Conservation (phyloP, 2,113 vertebrate genomes). For the Rhombomys opimus region DNA sequence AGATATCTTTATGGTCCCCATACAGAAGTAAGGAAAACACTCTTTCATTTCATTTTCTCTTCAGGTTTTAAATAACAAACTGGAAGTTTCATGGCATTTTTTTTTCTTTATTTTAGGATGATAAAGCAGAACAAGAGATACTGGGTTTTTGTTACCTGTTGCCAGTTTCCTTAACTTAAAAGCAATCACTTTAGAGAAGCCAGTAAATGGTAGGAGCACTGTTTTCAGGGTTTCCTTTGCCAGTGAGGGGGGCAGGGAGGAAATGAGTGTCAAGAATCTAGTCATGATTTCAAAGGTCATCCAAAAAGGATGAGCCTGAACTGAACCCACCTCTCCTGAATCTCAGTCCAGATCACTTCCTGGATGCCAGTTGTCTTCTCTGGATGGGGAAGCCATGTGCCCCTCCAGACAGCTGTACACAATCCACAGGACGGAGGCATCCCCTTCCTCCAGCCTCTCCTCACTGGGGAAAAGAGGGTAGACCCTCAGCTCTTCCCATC, state of each 20-base stretch:
- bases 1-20: constrained; percentile 78
- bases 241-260: neutral
- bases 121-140: constrained; percentile 63
- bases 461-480: neutral
- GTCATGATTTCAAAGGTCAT: neutral
- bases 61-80: constrained; percentile 56
- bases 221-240: neutral
- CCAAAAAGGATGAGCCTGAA: neutral
- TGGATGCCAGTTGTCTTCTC: neutral
- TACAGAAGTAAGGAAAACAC: constrained; percentile 47
- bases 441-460: neutral
- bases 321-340: neutral
- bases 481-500: neutral
- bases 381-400: neutral
- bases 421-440: neutral
- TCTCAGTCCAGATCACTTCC: neutral
- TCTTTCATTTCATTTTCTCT: neutral
- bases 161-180: constrained; percentile 34
- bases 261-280: neutral
- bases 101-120: constrained; percentile 64
- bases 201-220: constrained; percentile 1
- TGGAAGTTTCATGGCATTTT: constrained; percentile 47
- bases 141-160: neutral
- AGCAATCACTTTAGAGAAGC: neutral
- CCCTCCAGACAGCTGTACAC: neutral